phyloP scores from a whole-genome alignment of 1,140 invertebrate genomes.

The Homalodisca vitripennis region DNA sequence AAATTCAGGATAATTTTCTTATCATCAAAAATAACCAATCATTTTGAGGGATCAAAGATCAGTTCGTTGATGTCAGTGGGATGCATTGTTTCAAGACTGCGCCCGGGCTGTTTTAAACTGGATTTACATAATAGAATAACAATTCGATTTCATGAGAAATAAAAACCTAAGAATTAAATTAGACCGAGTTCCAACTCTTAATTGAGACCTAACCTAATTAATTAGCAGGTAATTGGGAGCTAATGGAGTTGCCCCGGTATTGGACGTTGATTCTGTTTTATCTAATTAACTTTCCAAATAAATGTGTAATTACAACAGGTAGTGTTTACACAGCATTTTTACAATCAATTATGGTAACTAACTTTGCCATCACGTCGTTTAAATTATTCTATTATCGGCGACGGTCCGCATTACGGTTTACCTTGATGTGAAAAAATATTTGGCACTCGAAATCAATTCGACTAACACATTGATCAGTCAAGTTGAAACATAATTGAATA shows the following conservation, averaged over 20 bases:
- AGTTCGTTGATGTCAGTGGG: no score
- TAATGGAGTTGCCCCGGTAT: constrained; percentile 14
- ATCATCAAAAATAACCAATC: no score
- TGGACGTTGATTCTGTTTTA: constrained; percentile 13
- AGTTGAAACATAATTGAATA: no score
- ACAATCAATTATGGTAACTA: constrained; percentile 4
- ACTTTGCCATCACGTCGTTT: no score
- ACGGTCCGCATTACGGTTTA: no score
- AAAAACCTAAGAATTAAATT: neutral
- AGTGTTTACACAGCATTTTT: constrained; percentile 13
- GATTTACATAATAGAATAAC: neutral
- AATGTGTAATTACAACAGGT: constrained; percentile 10
- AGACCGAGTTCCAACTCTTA: neutral
- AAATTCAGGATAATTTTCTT: no score
- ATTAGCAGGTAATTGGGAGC: constrained; percentile 1
- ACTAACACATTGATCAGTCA: no score
- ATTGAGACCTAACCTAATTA: constrained; percentile 8
- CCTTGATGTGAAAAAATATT: no score
- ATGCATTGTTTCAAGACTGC: no score
- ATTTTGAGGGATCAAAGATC: no score
- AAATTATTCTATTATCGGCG: no score
- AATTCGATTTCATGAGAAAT: neutral
- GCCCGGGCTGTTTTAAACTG: neutral
- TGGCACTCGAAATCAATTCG: no score
- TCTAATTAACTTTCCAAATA: constrained; percentile 24